Base-by-base conservation (phyloP, 37 sponge, comb jelly and placozoan genomes). In the Oscarella lobularis region DNA sequence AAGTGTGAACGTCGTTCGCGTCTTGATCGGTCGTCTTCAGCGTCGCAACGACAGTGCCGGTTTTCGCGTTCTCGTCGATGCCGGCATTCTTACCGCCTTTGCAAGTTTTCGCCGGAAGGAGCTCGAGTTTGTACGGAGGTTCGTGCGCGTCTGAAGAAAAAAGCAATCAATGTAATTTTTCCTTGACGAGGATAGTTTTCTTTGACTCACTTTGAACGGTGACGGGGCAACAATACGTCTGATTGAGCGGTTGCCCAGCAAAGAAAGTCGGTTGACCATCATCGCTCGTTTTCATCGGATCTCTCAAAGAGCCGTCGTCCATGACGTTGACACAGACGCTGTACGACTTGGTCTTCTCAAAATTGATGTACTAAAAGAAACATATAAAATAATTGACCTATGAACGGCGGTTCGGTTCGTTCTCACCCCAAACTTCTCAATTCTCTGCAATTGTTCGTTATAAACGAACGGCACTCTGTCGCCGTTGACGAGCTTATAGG, bases 31-130 rank as follows among this genome's bases (percentile, higher is more conserved):
- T 68, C 29, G 71, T 68, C 35, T 32, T 29, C 4, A 68, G 71
- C 6, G 71, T 68, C 35, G 35, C 71, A 20, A 68, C 71, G 6
- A 68, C 71, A 5, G 71, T 68, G 33, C 71, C 71, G 6, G 31
- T 5, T 20, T 32, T 5, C 6, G 31, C 71, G 71, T 68, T 68
- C 71, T 68, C 71, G 31, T 4, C 4, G 4, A 5, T 20, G 71
- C 71, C 71, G 29, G 31, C 4, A 14, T 14, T 20, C 31, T 5
- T 32, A 35, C 31, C 33, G 20, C 60, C 20, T 20, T 48, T 48
- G 60, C 60, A 48, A 9, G 9, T 48, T 20, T 9, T 48, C 60
- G 20, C 60, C 9, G 60, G 60, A 48, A 20, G 20, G 60, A 48
- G 60, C 60, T 27, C 20, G 9, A 48, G 9, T 9, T 48, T 20